A percentile compares a stretch with the other conserved stretches of the same genome.
Evolutionary conservation across 2,888 invertebrate species (phyloP).

Genomic region (Pristionchus maxplancki): DNA sequence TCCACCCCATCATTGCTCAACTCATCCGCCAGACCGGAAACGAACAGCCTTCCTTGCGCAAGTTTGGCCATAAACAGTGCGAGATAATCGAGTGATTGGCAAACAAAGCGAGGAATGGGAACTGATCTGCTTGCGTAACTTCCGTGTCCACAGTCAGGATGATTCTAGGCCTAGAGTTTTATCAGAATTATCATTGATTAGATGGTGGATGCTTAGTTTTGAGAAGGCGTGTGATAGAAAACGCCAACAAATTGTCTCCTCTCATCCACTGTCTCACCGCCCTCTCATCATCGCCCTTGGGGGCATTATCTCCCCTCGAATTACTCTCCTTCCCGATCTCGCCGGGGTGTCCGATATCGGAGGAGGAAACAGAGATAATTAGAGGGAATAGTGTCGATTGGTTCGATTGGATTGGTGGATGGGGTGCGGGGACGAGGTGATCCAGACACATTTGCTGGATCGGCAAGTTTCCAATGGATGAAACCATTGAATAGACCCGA

Average conservation of each 20-base stretch:
- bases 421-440: background rate
- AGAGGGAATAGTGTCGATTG: background rate
- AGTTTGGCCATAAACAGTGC: slow-evolving; percentile 5
- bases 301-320: background rate
- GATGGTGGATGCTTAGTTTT: no score
- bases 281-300: slow-evolving; percentile 14
- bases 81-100: slow-evolving; percentile 32
- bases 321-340: background rate
- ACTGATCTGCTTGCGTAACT: background rate
- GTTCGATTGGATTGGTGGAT: background rate
- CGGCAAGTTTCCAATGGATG: background rate
- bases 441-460: background rate
- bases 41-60: background rate
- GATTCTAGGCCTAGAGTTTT: no score
- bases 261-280: background rate
- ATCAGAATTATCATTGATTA: no score
- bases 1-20: background rate
- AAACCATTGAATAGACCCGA: background rate
- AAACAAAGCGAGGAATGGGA: background rate
- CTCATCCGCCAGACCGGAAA: slow-evolving; percentile 24
- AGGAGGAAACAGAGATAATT: background rate
- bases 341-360: slow-evolving; percentile 16
- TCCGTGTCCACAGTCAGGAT: background rate
- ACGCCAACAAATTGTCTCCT: background rate
- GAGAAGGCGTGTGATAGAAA: background rate